Base-by-base conservation (phyloP, 30 jellyfish, hydroid and myxozoan species). In the Chrysaora quinquecirrha region DNA sequence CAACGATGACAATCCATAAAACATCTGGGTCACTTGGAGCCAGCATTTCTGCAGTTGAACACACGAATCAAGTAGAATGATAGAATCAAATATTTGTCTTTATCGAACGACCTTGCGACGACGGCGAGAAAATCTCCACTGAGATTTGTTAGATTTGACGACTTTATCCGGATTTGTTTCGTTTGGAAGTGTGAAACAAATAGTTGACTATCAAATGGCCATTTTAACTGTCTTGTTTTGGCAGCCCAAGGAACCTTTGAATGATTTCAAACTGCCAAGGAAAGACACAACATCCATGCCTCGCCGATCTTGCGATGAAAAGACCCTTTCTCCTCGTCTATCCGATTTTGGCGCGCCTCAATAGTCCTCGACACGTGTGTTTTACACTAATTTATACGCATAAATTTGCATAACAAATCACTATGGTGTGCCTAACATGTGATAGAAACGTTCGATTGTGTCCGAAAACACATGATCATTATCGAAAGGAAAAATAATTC, bases 1-100 rank as follows among this genome's bases (percentile, higher is more conserved):
- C 97, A 28, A 60, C 80, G 30, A 83, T 56, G 12, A 83, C 95
- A 54, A 89, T 35, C 96, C 96, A 87, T 30, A 86, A 31, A 10
- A 67, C 77, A 67, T 48, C 67, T 20, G 71, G 56, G 46, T 80
- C 82, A 54, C 48, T 63, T 29, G 90, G 75, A 22, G 25, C 28
- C 90, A 43, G 12, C 30, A 19, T 18, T 11, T 24, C 54, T 29
- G 49, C 49, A 62, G 20, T 12, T 62, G 1, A 3, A n/a, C n/a
- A n/a, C n/a, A n/a, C n/a, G n/a, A n/a, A n/a, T n/a, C n/a, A n/a
- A n/a, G n/a, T n/a, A n/a, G n/a, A n/a, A n/a, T n/a, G n/a, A n/a
- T n/a, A n/a, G n/a, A n/a, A n/a, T n/a, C n/a, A n/a, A n/a, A n/a
- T n/a, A n/a, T n/a, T n/a, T n/a, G n/a, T n/a, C n/a, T n/a, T n/a